Percentiles rank a stretch among this genome's conserved stretches.
Evolutionary conservation across 2,113 vertebrate genomes (phyloP).

Genomic region (Sitta europaea): DNA sequence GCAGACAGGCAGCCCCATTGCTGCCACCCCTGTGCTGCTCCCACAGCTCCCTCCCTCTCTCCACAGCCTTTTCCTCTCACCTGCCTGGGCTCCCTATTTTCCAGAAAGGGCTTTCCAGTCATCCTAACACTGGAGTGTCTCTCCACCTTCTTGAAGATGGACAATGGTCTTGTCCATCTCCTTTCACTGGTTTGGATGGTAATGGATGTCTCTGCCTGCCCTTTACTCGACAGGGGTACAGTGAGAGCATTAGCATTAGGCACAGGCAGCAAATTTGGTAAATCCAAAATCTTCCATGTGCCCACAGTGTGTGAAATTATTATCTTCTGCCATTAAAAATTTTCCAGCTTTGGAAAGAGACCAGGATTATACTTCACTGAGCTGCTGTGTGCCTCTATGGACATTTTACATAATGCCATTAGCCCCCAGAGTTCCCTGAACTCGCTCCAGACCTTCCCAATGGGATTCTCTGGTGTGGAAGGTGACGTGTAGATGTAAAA

Average conservation of each 20-base stretch:
- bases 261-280: background rate
- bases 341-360: background rate
- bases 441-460: background rate
- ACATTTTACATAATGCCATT: background rate
- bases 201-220: background rate
- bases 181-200: background rate
- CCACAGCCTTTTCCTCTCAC: background rate
- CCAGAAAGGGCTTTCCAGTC: background rate
- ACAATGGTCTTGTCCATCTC: rapidly evolving
- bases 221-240: background rate
- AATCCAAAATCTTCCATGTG: background rate
- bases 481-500: background rate
- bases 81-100: background rate
- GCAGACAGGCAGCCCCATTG: background rate
- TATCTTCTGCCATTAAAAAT: background rate
- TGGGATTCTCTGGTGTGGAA: background rate
- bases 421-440: background rate
- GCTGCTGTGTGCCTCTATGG: background rate
- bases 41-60: background rate
- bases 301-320: background rate
- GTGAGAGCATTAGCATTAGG: background rate
- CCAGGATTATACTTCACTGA: background rate
- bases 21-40: background rate
- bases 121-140: background rate
- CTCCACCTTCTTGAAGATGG: background rate